phyloP scores from a whole-genome alignment of 2,113 vertebrate species.

The Neolamprologus toae region DNA sequence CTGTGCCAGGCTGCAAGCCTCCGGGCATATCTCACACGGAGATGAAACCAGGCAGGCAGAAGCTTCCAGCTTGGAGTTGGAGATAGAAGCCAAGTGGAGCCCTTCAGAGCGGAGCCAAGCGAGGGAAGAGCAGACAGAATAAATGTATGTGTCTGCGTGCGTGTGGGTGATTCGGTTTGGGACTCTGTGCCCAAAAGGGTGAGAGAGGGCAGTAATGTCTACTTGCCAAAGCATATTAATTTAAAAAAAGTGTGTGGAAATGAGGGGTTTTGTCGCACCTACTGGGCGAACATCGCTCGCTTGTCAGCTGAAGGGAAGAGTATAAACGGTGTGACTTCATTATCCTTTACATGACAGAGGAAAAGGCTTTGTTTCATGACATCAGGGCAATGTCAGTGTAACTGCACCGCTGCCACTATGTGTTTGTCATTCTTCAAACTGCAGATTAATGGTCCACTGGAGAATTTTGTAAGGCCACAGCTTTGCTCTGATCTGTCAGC shows the following conservation, averaged over 20 bases:
- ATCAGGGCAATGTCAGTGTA: neutral
- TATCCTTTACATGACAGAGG: neutral
- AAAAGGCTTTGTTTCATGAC: neutral
- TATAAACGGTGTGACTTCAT: neutral
- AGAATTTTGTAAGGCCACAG: neutral
- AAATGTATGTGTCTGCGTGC: neutral
- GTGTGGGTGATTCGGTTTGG: neutral
- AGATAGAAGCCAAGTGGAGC: conserved; percentile 9
- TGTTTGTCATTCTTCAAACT: neutral
- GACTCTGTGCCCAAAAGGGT: neutral
- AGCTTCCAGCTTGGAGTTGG: conserved; percentile 7
- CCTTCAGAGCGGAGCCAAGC: neutral
- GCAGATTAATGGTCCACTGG: neutral
- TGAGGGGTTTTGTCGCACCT: neutral
- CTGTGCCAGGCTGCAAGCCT: conserved; percentile 44
- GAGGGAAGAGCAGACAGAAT: conserved; percentile 12
- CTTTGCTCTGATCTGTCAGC: neutral
- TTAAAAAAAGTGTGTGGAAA: conserved; percentile 27
- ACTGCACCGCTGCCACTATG: neutral
- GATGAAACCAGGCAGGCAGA: conserved; percentile 36
- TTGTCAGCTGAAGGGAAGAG: neutral
- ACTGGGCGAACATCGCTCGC: neutral
- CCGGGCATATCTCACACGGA: conserved; percentile 9
- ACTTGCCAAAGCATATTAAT: neutral
- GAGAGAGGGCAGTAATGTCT: neutral